These are phyloP conservation scores for Tetheella fluctuosa DNA, from an alignment of 2,888 invertebrate genomes.

Conservation along the genomic window DNA sequence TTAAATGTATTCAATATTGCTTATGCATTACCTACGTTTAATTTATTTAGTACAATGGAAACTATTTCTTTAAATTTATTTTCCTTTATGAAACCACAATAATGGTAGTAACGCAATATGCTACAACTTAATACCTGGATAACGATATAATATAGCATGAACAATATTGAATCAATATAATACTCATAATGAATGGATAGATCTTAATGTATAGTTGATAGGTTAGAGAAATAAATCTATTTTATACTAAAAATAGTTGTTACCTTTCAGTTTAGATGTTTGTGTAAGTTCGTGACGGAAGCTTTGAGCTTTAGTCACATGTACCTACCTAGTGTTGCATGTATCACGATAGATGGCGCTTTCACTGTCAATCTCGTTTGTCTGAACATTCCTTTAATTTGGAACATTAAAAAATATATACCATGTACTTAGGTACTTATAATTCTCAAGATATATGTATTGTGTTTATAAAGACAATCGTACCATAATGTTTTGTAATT, in stretches of 20 bases:
- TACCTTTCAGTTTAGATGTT: constrained; percentile 44
- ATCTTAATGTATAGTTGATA: constrained; percentile 62
- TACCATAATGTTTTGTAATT: background rate
- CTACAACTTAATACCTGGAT: constrained; percentile 10
- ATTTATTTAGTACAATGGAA: constrained; percentile 3
- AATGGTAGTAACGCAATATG: background rate
- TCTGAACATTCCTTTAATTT: constrained; percentile 21
- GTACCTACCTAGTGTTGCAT: constrained; percentile 54
- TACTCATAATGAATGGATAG: constrained; percentile 58
- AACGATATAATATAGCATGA: constrained; percentile 20
- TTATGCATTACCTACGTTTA: constrained; percentile 13
- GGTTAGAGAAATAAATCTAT: constrained; percentile 77
- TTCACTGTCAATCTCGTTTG: constrained; percentile 44
- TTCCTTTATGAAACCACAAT: background rate
- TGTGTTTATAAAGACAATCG: constrained; percentile 5
- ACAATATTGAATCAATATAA: constrained; percentile 42
- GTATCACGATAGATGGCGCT: constrained; percentile 55
- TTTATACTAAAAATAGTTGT: constrained; percentile 71
- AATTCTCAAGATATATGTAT: background rate
- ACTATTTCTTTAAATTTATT: constrained; percentile 3
- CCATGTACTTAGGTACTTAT: background rate
- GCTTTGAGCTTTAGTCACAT: constrained; percentile 57
- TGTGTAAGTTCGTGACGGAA: constrained; percentile 48
- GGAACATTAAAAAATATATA: constrained; percentile 20
- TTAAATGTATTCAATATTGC: constrained; percentile 23